A percentile compares a stretch with the other conserved stretches of the same genome.
Conservation (phyloP, 2,113 vertebrate genomes). For the Castor canadensis region DNA sequence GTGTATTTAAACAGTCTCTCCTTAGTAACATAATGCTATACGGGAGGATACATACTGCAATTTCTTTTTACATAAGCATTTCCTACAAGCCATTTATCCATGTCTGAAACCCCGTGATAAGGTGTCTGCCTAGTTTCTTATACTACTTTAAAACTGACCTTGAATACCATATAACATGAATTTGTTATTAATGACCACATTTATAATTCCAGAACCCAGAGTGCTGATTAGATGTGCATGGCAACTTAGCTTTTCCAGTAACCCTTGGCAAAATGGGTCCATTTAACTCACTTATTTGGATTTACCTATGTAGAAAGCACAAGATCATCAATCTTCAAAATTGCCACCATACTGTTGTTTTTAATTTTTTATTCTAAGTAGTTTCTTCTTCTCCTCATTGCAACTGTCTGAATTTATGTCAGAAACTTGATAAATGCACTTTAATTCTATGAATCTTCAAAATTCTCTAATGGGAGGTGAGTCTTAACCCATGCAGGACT, state of each 20-base stretch:
- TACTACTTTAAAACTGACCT: conserved; percentile 53
- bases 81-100: conserved; percentile 28
- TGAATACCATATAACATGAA: conserved; percentile 10
- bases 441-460: not conserved
- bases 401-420: not conserved
- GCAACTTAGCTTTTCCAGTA: not conserved
- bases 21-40: conserved; percentile 50
- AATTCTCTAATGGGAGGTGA: not conserved
- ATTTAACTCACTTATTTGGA: not conserved
- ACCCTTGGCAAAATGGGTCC: not conserved
- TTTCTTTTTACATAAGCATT: conserved; percentile 50
- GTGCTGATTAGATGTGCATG: not conserved
- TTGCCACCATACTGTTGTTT: not conserved
- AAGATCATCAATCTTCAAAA: not conserved
- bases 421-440: not conserved
- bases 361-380: not conserved
- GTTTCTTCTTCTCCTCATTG: not conserved
- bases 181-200: conserved; percentile 47
- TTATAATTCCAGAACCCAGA: not conserved
- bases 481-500: not conserved
- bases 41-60: not conserved
- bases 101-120: conserved; percentile 28
- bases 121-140: conserved; percentile 21
- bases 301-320: not conserved
- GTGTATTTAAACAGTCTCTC: conserved; percentile 58